Base-by-base conservation (phyloP, 2,888 invertebrate species). In the Aplocera efformata region DNA sequence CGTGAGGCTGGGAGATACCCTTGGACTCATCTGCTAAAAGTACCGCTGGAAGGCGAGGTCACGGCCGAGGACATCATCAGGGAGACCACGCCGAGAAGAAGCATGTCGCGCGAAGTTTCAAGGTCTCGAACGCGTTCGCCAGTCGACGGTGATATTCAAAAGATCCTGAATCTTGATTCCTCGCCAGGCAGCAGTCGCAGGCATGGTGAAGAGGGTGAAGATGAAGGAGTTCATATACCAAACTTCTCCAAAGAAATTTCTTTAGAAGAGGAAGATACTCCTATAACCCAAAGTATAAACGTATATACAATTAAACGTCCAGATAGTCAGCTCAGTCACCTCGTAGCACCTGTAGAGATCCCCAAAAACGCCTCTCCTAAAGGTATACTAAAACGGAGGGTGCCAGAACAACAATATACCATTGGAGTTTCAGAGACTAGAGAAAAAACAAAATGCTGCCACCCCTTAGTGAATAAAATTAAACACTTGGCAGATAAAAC, bases 1-100 rank as follows among this genome's bases (percentile, higher is more conserved):
- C 91, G 92, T 77, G 89, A 90, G 60, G 89, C 90, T 68, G 95
- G 95, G 50, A 92, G 92, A 29, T 95, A 95, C 68, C 95, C 95
- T 56, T 95, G 94, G 94, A 94, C 95, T 7, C 91, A 94, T 75
- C 79, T 95, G 13, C 89, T 92, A 61, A 94, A 94, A 72, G 90
- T 86, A 11, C 91, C 92, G 0, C 72, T 92, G 10, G 77, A 79
- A 58, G 85, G 83, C 36, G 81, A 83, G 64, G 78, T 89, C 47
- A 88, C 88, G 32, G 88, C 88, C 13, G 88, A 86, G 73, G 75
- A 90, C 72, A 67, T 90, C 55, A 72, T 86, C 46, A 73, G 85
- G 53, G 84, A 81, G 56, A 73, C 83, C 2, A 85, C 81, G 10
- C 88, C 89, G 8, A 66, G 77, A 53, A 78, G 84, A 73, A 85